Conservation (phyloP, 92 coral and sea anemone genomes). For the Zoanthus sansibaricus region DNA sequence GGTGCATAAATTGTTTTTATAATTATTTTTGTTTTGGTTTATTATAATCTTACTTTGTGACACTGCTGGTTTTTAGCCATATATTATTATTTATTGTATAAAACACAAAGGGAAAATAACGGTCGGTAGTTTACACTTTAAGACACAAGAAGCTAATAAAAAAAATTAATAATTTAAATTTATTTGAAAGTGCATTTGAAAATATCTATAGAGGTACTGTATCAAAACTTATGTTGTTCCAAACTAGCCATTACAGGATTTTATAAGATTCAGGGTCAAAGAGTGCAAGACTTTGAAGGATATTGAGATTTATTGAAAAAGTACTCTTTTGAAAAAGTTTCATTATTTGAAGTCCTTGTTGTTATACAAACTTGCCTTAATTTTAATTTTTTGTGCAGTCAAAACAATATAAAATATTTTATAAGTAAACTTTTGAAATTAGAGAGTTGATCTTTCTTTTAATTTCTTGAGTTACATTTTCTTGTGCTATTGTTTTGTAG, state of each 20-base stretch:
- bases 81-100: not conserved
- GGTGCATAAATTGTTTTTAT: not conserved
- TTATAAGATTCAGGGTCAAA: not conserved
- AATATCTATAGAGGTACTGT: not conserved
- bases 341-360: not conserved
- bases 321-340: not conserved
- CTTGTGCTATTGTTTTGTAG: not conserved
- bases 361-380: not conserved
- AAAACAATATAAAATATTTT: not conserved
- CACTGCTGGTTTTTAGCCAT: not conserved
- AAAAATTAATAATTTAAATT: too few species aligned
- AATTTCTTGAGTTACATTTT: not conserved
- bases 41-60: not conserved
- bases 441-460: not conserved
- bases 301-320: not conserved
- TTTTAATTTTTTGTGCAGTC: not conserved
- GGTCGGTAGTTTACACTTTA: not conserved
- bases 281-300: not conserved
- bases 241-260: not conserved
- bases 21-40: not conserved
- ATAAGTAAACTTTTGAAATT: not conserved
- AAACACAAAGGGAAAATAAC: slow-evolving; percentile 6
- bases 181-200: not conserved
- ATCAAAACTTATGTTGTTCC: not conserved
- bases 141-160: not conserved